phyloP scores from a whole-genome alignment of 2,888 invertebrate species.

The Elmis aenea region DNA sequence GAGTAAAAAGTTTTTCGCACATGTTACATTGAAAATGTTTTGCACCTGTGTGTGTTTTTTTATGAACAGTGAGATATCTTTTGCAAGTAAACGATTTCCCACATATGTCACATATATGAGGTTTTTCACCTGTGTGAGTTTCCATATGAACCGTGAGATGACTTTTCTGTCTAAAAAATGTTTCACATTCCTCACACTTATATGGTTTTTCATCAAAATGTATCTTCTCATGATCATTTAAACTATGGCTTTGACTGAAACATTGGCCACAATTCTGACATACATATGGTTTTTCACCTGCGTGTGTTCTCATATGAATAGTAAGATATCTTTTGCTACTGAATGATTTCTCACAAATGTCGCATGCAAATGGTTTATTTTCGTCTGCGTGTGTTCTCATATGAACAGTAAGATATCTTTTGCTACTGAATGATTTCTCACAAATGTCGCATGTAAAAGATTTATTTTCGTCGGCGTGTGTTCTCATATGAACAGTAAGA shows the following conservation, averaged over 20 bases:
- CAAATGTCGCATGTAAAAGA: slow-evolving; percentile 5
- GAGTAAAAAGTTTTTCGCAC: not conserved
- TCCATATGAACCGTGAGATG: slow-evolving; percentile 3
- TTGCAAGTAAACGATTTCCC: slow-evolving; percentile 1
- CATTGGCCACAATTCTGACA: not conserved
- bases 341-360: slow-evolving; percentile 4
- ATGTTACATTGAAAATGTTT: slow-evolving; percentile 1
- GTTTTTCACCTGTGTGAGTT: slow-evolving; percentile 4
- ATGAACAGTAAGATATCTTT: slow-evolving; percentile 1
- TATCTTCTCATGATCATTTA: not conserved
- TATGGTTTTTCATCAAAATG: slow-evolving; percentile 1
- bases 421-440: slow-evolving; percentile 3
- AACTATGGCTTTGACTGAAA: not conserved
- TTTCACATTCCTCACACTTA: slow-evolving; percentile 1
- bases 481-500: slow-evolving; percentile 1
- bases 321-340: slow-evolving; percentile 2
- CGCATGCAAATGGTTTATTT: slow-evolving; percentile 1
- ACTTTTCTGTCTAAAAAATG: not conserved
- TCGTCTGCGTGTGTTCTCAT: slow-evolving; percentile 3
- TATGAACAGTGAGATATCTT: not conserved
- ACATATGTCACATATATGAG: slow-evolving; percentile 3
- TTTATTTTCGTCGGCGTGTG: slow-evolving; percentile 9
- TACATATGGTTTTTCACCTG: slow-evolving; percentile 3
- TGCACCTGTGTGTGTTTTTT: not conserved
- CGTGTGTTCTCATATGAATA: slow-evolving; percentile 4